A percentile compares a stretch with the other conserved stretches of the same genome.
Conservation (phyloP, 2,888 invertebrate species). For the Drosophila lacicola region DNA sequence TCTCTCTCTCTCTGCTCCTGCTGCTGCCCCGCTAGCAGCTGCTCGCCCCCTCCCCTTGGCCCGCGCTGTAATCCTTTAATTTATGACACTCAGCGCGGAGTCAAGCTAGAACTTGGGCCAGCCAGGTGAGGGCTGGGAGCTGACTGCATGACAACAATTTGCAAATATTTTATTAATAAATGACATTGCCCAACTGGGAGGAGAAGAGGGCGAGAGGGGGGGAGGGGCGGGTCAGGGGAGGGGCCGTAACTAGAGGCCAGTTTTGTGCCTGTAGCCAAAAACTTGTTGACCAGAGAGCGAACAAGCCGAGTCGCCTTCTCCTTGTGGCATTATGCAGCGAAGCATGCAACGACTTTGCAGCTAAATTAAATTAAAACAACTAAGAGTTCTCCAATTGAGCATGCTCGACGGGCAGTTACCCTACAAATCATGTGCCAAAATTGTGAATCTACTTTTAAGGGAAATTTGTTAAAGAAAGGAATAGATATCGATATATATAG, state of each 20-base stretch:
- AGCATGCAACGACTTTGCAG: constrained; percentile 65
- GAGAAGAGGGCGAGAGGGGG: no score
- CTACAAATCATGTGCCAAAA: neutral
- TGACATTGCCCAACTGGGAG: constrained; percentile 63
- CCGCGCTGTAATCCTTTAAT: constrained; percentile 68
- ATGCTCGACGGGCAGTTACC: constrained; percentile 8
- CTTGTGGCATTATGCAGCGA: constrained; percentile 35
- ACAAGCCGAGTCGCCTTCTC: constrained; percentile 3
- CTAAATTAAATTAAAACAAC: constrained; percentile 72
- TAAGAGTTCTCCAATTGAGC: neutral
- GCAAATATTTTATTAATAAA: constrained; percentile 82
- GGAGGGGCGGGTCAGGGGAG: neutral
- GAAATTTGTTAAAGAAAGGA: no score
- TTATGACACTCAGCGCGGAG: constrained; percentile 58
- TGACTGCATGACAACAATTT: constrained; percentile 73
- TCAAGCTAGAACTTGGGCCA: constrained; percentile 52
- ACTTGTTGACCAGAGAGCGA: constrained; percentile 33
- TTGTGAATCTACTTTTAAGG: no score
- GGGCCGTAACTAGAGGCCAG: constrained; percentile 16
- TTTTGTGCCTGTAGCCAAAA: constrained; percentile 30
- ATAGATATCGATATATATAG: no score
- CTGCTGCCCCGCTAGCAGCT: constrained; percentile 23
- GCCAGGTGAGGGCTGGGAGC: neutral
- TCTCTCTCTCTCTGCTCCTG: neutral
- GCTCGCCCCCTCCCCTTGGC: constrained; percentile 4